Evolutionary conservation across 2,888 invertebrate species (phyloP), one percentile per base, ranked within the genome.

Genomic region (Habroteleia sp.): DNA sequence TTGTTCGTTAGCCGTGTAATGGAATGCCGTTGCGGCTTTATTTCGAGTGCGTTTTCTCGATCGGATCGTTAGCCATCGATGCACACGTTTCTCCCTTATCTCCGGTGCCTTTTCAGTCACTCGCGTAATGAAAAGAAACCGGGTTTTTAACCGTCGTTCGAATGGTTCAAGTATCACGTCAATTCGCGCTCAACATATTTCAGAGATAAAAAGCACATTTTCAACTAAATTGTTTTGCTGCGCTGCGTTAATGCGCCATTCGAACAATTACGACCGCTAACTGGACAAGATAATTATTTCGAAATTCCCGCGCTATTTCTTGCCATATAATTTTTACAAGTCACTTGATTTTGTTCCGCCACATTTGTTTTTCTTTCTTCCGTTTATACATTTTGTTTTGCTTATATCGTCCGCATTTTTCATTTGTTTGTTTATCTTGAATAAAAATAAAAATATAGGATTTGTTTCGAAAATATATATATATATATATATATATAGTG

Each of bases 261-360:
- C 52, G 65, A 54, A 54, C 65, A 65, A 65, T 65, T 65, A 65
- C 44, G 41, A 20, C 42, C 33, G 52, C 63, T 63, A 54, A 65
- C 54, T 52, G 27, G 65, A 65, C 54, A 27, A 65, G 65, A 63
- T 63, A 63, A 63, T 63, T 52, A 63, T 42, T 31, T 23, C 11
- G 23, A 33, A 58, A 35, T 27, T 27, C 17, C 7, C 17, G 42
- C 20, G 17, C 8, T 20, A 10, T 14, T 52, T 52, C 17, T 62
- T 62, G 20, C 16, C 14, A 8, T 20, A 10, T 13, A 2, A 63
- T 41, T 50, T 52, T 52, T 35, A 25, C 13, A 25, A 52, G 50
- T 52, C 13, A 27, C n/a, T n/a, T n/a, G n/a, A n/a, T n/a, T n/a
- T n/a, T n/a, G n/a, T n/a, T n/a, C n/a, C n/a, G n/a, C n/a, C n/a